Percentiles rank a stretch among this genome's conserved stretches.
These are phyloP conservation scores for Helicoverpa zea DNA, from an alignment of 1,140 invertebrate genomes.

Conservation along the genomic window DNA sequence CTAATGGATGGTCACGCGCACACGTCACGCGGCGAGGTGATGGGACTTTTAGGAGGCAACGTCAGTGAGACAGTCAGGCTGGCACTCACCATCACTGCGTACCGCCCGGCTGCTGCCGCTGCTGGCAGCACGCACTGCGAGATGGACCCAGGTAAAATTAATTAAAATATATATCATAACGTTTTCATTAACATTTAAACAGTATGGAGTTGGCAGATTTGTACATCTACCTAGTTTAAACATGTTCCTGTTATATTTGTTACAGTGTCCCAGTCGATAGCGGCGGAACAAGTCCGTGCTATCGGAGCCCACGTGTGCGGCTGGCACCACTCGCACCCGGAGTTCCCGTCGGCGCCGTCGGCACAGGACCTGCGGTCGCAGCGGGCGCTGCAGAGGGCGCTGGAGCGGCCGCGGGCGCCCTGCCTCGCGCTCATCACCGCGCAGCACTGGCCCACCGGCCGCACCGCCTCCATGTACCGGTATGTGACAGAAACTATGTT, in stretches of 20 bases:
- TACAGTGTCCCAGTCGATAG: conserved; percentile 77
- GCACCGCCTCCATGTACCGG: conserved; percentile 77
- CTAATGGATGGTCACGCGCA: conserved; percentile 91
- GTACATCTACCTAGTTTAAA: neutral
- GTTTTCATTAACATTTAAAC: neutral
- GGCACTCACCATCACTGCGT: conserved; percentile 72
- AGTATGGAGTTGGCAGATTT: too few relatives aligned
- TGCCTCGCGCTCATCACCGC: conserved; percentile 79
- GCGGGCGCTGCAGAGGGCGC: conserved; percentile 72
- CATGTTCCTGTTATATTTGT: neutral
- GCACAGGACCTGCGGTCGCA: conserved; percentile 76
- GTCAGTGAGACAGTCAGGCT: conserved; percentile 63
- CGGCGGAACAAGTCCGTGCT: conserved; percentile 66
- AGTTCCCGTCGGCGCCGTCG: conserved; percentile 77
- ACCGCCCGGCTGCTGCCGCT: conserved; percentile 87
- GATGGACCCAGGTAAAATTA: conserved; percentile 90
- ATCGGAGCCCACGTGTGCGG: conserved; percentile 66
- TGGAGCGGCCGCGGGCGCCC: conserved; percentile 62
- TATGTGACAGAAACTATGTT: too few relatives aligned
- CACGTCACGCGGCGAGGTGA: conserved; percentile 90
- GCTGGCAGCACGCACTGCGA: conserved; percentile 91
- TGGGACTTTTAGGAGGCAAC: conserved; percentile 90
- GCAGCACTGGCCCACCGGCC: conserved; percentile 77
- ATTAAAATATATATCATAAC: neutral
- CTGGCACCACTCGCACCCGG: conserved; percentile 85